These are phyloP conservation scores for Strix aluco DNA, from an alignment of 2,113 vertebrate genomes.

Conservation along the genomic window DNA sequence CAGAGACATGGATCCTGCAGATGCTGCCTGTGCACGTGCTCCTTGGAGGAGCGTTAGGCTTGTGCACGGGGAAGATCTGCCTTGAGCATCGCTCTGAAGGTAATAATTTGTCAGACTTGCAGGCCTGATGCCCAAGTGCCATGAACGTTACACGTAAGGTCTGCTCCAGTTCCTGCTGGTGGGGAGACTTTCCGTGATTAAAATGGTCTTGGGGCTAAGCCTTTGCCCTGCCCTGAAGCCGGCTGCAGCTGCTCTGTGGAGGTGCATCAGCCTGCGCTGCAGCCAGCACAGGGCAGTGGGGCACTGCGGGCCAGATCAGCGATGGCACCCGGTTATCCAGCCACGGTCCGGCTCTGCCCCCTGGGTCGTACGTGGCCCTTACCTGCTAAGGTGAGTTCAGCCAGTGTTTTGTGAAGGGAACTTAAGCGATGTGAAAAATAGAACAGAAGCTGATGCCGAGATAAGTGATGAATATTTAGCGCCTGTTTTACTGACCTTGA, in stretches of 20 bases:
- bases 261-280: fast-evolving
- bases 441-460: background rate
- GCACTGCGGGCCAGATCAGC: background rate
- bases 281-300: background rate
- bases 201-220: background rate
- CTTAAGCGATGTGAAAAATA: background rate
- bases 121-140: background rate
- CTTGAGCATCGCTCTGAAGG: background rate
- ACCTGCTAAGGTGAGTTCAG: background rate
- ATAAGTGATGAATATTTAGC: background rate
- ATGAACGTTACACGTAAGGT: fast-evolving
- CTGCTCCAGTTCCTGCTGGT: background rate
- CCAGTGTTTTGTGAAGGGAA: background rate
- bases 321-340: background rate
- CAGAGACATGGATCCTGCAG: background rate
- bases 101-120: background rate
- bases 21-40: background rate
- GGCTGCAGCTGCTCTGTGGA: background rate
- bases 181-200: background rate
- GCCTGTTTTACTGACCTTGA: background rate
- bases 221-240: background rate
- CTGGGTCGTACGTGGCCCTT: background rate
- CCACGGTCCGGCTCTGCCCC: background rate
- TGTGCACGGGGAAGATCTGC: background rate
- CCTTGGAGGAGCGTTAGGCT: background rate